Evolutionary conservation across 1,140 invertebrate genomes (phyloP).

Genomic region (Drosophila pectinifera): DNA sequence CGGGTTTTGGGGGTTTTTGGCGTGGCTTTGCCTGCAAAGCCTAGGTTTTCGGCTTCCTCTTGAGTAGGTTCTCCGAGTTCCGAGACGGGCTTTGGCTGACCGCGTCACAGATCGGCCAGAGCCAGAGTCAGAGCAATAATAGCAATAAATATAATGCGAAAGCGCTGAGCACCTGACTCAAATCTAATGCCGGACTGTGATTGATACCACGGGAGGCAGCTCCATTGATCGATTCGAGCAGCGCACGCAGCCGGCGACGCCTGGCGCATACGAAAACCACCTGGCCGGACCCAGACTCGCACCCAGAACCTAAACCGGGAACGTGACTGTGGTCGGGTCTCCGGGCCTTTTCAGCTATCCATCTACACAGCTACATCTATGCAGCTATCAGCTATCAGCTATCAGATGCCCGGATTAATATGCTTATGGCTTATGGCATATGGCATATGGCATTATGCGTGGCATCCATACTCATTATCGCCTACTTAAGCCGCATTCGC

Average conservation of each 20-base stretch:
- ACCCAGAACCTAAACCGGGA: conserved; percentile 46
- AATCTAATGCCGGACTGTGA: conserved; percentile 52
- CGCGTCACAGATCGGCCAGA: conserved; percentile 38
- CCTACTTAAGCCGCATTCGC: conserved; percentile 52
- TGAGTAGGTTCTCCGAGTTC: not conserved
- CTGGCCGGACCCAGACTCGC: conserved; percentile 12
- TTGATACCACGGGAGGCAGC: conserved; percentile 42
- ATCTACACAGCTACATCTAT: too few species aligned
- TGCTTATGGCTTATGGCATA: conserved; percentile 48
- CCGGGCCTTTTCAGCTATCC: conserved; percentile 1
- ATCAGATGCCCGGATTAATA: conserved; percentile 41
- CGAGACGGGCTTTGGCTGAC: too few species aligned
- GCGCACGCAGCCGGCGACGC: conserved; percentile 62
- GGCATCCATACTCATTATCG: conserved; percentile 74
- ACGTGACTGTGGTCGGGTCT: conserved; percentile 60
- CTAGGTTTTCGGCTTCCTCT: conserved; percentile 2
- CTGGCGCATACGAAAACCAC: conserved; percentile 56
- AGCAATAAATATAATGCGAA: conserved; percentile 33
- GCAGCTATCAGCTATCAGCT: too few species aligned
- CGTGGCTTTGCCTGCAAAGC: conserved; percentile 17
- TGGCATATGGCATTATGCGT: conserved; percentile 60
- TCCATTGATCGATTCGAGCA: conserved; percentile 71
- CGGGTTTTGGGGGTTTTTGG: conserved; percentile 53
- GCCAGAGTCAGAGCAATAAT: conserved; percentile 9
- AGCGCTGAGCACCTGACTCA: conserved; percentile 66